phyloP scores from a whole-genome alignment of 2,113 vertebrate species.

The Ceyx melanurus region DNA sequence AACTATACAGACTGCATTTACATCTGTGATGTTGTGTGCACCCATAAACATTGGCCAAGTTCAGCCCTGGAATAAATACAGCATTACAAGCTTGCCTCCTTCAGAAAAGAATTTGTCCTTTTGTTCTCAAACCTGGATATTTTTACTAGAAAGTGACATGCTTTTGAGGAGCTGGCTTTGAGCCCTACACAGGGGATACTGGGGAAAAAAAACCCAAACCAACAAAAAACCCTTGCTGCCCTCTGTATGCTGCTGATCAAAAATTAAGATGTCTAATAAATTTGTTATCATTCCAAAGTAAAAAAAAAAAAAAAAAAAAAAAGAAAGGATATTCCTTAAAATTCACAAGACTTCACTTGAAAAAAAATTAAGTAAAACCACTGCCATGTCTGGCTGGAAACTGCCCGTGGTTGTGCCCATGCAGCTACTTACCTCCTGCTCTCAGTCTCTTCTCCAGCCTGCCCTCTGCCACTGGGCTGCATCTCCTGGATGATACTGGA shows the following conservation, averaged over 20 bases:
- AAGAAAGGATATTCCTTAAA: not conserved
- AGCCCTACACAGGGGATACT: accelerated
- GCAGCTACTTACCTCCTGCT: not conserved
- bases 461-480: not conserved
- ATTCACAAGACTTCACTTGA: not conserved
- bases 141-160: not conserved
- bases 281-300: not conserved
- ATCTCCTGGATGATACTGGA: not conserved
- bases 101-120: not conserved
- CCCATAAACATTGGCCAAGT: not conserved
- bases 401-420: not conserved
- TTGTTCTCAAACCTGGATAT: not conserved
- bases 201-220: accelerated
- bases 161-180: not conserved
- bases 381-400: not conserved
- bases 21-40: not conserved
- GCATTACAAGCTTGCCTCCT: not conserved
- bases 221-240: not conserved
- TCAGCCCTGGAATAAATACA: not conserved
- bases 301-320: not conserved
- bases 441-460: not conserved
- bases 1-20: not conserved
- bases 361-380: not conserved
- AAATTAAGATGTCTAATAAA: not conserved
- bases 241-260: not conserved